phyloP scores from a whole-genome alignment of 2,113 vertebrate genomes.

The Gasterosteus aculeatus region DNA sequence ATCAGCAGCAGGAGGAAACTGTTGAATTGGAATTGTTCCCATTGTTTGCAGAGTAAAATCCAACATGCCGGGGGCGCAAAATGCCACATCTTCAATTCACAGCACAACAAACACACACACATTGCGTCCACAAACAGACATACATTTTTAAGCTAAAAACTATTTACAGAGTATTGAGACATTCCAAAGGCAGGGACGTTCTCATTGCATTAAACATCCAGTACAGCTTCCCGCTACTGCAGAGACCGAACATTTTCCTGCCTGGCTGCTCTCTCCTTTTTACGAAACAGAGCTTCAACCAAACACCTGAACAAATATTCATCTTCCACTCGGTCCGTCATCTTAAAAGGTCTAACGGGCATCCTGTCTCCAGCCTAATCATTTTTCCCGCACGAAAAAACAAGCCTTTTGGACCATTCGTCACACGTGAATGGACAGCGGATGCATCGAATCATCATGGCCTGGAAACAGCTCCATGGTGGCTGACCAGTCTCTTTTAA shows the following conservation, averaged over 20 bases:
- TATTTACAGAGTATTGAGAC: slow-evolving; percentile 19
- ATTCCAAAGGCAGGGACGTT: slow-evolving; percentile 19
- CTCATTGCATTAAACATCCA: neutral
- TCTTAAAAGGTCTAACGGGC: slow-evolving; percentile 59
- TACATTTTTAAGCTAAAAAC: neutral
- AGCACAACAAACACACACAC: slow-evolving; percentile 5
- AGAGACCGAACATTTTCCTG: neutral
- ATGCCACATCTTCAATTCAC: slow-evolving; percentile 31
- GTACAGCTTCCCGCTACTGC: slow-evolving; percentile 2
- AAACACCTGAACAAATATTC: slow-evolving; percentile 47
- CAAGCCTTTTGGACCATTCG: slow-evolving; percentile 30
- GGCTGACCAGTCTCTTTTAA: slow-evolving; percentile 18
- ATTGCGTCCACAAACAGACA: neutral
- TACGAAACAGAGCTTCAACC: slow-evolving; percentile 16
- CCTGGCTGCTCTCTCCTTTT: slow-evolving; percentile 16
- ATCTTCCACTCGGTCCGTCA: slow-evolving; percentile 48
- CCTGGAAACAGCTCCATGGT: slow-evolving; percentile 15
- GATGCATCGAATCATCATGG: slow-evolving; percentile 44
- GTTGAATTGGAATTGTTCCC: slow-evolving; percentile 30
- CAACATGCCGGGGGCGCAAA: slow-evolving; percentile 40
- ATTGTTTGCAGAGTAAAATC: slow-evolving; percentile 49
- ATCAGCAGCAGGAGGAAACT: slow-evolving; percentile 18
- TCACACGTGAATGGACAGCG: slow-evolving; percentile 25
- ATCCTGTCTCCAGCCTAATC: slow-evolving; percentile 60
- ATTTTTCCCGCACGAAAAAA: slow-evolving; percentile 28